phyloP scores from a whole-genome alignment of 2,888 invertebrate genomes.

The Kryphioiulus occultus region DNA sequence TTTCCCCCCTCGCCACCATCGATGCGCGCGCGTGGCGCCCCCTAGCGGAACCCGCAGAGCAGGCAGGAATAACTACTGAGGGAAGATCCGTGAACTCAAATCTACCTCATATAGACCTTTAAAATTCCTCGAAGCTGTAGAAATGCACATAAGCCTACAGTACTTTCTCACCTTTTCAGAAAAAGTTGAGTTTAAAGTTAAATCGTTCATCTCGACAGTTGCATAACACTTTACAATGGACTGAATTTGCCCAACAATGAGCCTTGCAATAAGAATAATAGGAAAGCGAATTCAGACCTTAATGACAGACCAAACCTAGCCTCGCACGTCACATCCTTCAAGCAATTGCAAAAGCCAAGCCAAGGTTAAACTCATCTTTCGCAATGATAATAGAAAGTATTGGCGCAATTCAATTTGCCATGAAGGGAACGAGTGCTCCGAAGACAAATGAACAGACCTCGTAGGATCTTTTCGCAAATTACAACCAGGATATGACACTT shows the following conservation, averaged over 20 bases:
- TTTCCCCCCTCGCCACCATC: too few relatives aligned
- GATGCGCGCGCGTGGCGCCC: too few relatives aligned
- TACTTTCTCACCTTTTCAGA: too few relatives aligned
- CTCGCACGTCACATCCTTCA: neutral
- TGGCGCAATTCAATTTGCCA: slow-evolving; percentile 14
- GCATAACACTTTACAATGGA: neutral
- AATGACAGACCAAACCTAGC: neutral
- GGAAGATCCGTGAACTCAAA: too few relatives aligned
- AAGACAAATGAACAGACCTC: neutral
- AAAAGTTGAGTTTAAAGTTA: neutral
- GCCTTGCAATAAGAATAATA: neutral
- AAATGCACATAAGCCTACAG: too few relatives aligned
- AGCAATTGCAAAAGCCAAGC: neutral
- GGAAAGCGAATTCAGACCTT: neutral
- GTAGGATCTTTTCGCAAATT: neutral
- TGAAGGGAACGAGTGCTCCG: neutral
- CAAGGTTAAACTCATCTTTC: slow-evolving; percentile 18
- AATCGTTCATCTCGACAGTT: neutral
- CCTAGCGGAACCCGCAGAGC: too few relatives aligned
- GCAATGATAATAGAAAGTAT: slow-evolving; percentile 7
- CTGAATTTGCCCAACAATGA: neutral
- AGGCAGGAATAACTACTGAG: too few relatives aligned
- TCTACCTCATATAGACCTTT: too few relatives aligned
- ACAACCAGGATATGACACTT: slow-evolving; percentile 24
- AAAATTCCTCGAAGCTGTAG: too few relatives aligned